Evolutionary conservation across 2,888 invertebrate species (phyloP).

Genomic region (Cremastobaeus sp.): DNA sequence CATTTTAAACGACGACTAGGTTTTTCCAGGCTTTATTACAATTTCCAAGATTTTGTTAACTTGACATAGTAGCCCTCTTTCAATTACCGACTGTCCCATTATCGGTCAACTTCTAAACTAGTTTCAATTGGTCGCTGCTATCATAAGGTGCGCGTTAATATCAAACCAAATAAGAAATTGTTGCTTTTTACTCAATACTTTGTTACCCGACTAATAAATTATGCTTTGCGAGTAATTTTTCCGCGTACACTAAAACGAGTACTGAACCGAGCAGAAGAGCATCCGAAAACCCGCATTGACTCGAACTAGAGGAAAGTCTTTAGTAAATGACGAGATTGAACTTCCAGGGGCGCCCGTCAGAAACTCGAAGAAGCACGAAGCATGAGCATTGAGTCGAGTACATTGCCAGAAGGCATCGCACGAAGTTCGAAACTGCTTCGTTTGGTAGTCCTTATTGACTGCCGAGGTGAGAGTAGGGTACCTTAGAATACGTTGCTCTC

Average conservation of each 20-base stretch:
- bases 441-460: slow-evolving; percentile 75
- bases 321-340: slow-evolving; percentile 61
- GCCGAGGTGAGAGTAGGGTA: slow-evolving; percentile 67
- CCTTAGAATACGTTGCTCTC: slow-evolving; percentile 66
- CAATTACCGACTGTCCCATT: too few species aligned
- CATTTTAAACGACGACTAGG: slow-evolving; percentile 16
- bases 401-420: slow-evolving; percentile 65
- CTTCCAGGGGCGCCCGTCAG: slow-evolving; percentile 56
- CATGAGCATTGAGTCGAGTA: slow-evolving; percentile 65
- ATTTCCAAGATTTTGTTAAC: too few species aligned
- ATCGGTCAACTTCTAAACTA: too few species aligned
- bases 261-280: slow-evolving; percentile 43
- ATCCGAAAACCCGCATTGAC: slow-evolving; percentile 55
- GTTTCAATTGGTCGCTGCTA: too few species aligned
- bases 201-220: slow-evolving; percentile 1
- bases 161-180: too few species aligned
- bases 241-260: slow-evolving; percentile 18
- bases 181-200: too few species aligned
- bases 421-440: slow-evolving; percentile 74
- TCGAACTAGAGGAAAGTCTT: slow-evolving; percentile 57
- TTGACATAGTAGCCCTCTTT: too few species aligned
- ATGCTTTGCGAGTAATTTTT: slow-evolving; percentile 26
- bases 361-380: slow-evolving; percentile 59
- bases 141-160: too few species aligned
- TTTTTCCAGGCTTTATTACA: not conserved